Evolutionary conservation across 2,797 vertebrate genomes (phyloP).

Genomic region (Phylloscopus collybita): DNA sequence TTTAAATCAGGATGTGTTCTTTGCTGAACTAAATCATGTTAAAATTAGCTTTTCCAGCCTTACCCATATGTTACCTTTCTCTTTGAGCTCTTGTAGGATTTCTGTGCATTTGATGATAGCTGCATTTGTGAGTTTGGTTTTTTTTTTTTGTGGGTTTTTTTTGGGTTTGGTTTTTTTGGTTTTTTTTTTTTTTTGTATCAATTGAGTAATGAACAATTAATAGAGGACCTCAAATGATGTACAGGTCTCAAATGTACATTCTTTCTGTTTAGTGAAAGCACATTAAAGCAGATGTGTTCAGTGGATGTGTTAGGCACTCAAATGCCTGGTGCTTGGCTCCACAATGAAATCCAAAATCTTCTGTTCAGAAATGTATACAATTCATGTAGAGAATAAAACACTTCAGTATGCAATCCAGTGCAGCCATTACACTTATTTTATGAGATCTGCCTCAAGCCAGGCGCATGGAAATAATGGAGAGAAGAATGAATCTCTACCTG

Average conservation of each 20-base stretch:
- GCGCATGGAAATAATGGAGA: background rate
- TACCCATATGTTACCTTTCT: constrained; percentile 66
- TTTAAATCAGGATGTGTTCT: constrained; percentile 62
- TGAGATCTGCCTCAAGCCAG: background rate
- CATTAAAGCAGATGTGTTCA: background rate
- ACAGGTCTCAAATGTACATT: background rate
- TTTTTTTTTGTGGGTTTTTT: background rate
- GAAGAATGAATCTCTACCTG: background rate
- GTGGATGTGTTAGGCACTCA: background rate
- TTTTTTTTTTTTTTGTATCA: background rate
- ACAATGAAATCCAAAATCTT: background rate
- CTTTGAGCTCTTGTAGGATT: constrained; percentile 25
- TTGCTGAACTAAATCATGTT: constrained; percentile 46
- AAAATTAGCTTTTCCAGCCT: constrained; percentile 63
- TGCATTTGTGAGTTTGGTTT: background rate
- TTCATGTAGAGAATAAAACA: background rate
- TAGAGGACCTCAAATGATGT: background rate
- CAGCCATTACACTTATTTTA: background rate
- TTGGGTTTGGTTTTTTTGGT: too few species aligned
- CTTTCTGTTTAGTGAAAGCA: background rate
- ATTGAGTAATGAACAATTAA: background rate
- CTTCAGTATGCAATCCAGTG: background rate
- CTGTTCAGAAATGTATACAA: background rate
- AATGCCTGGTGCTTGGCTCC: background rate
- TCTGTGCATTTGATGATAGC: background rate